Evolutionary conservation across 2,797 vertebrate genomes (phyloP), one percentile per base, ranked within the genome.

Genomic region (Manis crassicaudata): DNA sequence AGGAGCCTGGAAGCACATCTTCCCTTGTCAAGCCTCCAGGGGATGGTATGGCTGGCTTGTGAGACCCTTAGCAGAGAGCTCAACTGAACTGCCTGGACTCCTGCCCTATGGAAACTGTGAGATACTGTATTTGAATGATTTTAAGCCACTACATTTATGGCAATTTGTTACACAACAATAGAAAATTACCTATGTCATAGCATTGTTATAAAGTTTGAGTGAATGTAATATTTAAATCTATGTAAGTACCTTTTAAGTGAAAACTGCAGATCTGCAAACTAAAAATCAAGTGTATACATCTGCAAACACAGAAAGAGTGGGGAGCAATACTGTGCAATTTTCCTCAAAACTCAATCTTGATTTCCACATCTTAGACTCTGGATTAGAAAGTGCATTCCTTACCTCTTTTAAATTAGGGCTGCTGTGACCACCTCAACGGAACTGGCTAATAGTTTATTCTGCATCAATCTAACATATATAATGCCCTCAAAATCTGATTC

Each of bases 151-250:
- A 67, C 68, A 4, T 56, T 62, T 20, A 46, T n/a, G 46, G 8
- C 54, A 82, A 89, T 92, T 23, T 91, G 32, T 63, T 86, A 60
- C 8, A 91, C 4, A 20, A 27, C 54, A 82, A 56, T 58, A 50
- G 10, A 92, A 93, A 73, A 85, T 10, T 56, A 68, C 37, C 37
- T 58, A 54, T 90, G 20, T n/a, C 62, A 72, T 50, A 84, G 52
- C 46, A 77, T 32, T 67, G 12, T 77, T 85, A 81, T 58, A 17
- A 88, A 92, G 23, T 95, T 27, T 85, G 93, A 94, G 93, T 81
- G n/a, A 83, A 7, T 43, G 13, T 72, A 86, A 52, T 63, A 92
- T 54, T 81, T 76, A 81, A 91, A 86, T 60, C 25, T 62, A 60
- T 9, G 16, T 67, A 91, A 35, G 20, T 67, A 43, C 9, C 56